phyloP scores from a whole-genome alignment of 2,797 vertebrate species.

The Pygocentrus nattereri region DNA sequence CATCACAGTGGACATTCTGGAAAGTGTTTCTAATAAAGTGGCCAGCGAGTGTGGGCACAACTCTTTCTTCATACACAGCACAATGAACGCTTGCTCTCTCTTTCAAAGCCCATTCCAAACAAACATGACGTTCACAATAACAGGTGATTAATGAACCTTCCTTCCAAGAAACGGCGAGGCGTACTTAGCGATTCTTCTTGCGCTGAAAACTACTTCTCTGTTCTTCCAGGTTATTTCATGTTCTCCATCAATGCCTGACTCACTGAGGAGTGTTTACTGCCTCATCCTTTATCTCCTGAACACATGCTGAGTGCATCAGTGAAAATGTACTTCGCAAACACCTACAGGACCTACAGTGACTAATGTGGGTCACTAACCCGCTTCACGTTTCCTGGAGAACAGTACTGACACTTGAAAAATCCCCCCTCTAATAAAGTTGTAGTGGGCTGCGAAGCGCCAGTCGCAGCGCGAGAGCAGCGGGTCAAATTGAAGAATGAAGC shows the following conservation, averaged over 20 bases:
- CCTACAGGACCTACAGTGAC: neutral
- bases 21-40: too few relatives aligned
- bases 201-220: too few relatives aligned
- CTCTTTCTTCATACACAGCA: too few relatives aligned
- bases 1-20: too few relatives aligned
- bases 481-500: neutral
- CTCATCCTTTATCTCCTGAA: neutral
- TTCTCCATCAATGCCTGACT: neutral
- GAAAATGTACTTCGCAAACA: neutral
- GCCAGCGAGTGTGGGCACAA: too few relatives aligned
- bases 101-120: neutral
- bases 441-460: neutral
- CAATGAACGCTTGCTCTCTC: neutral
- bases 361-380: neutral
- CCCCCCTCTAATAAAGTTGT: neutral
- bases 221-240: neutral
- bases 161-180: neutral
- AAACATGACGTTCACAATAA: too few relatives aligned
- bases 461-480: neutral
- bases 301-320: neutral
- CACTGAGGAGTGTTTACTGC: neutral
- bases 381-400: neutral
- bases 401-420: neutral
- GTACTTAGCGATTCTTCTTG: neutral
- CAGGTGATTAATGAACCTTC: neutral